phyloP scores from a whole-genome alignment of 2,113 vertebrate species.

The Leuciscus idus region DNA sequence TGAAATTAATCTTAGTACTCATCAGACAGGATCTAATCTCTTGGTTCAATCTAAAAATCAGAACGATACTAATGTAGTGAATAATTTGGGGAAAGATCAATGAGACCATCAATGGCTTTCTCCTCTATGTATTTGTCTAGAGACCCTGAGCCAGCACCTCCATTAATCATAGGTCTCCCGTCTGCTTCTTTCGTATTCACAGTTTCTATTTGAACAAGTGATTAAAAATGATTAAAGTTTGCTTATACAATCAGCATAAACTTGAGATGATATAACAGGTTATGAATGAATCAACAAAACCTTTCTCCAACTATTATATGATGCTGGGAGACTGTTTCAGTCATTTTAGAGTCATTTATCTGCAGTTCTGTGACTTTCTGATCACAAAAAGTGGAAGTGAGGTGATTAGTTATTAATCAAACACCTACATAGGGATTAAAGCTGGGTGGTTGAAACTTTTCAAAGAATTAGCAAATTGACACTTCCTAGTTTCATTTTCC shows the following conservation, averaged over 20 bases:
- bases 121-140: slow-evolving; percentile 1
- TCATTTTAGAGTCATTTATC: not conserved
- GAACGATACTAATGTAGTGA: slow-evolving; percentile 3
- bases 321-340: not conserved
- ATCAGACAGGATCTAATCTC: slow-evolving; percentile 16
- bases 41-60: slow-evolving; percentile 31
- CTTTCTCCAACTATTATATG: not conserved
- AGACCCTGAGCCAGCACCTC: not conserved
- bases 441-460: not conserved
- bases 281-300: slow-evolving; percentile 29
- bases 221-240: slow-evolving; percentile 55
- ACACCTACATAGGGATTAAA: not conserved
- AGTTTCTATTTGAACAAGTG: slow-evolving; percentile 26
- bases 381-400: not conserved
- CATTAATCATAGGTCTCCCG: slow-evolving; percentile 45
- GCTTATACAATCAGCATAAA: slow-evolving; percentile 54
- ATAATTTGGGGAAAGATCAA: slow-evolving; percentile 44
- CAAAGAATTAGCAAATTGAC: not conserved
- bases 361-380: slow-evolving; percentile 1
- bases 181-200: not conserved
- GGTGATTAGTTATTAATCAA: slow-evolving; percentile 13
- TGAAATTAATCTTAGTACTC: slow-evolving; percentile 42
- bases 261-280: slow-evolving; percentile 48
- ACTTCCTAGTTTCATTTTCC: not conserved
- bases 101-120: slow-evolving; percentile 27